phyloP scores from a whole-genome alignment of 2,113 vertebrate genomes.

The Podarcis cretensis region DNA sequence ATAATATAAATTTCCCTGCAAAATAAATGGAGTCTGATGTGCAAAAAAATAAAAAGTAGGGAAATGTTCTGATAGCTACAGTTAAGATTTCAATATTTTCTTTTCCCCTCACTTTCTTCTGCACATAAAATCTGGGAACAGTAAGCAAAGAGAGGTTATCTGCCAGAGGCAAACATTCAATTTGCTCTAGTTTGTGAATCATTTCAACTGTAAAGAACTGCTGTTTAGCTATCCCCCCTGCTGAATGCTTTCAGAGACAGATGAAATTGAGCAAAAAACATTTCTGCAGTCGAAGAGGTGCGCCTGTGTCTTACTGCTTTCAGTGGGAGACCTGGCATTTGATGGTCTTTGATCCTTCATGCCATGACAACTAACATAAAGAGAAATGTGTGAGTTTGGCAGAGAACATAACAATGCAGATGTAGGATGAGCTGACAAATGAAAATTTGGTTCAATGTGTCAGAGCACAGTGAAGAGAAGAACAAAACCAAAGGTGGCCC shows the following conservation, averaged over 20 bases:
- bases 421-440: not conserved
- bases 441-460: slow-evolving; percentile 3
- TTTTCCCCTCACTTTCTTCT: slow-evolving; percentile 12
- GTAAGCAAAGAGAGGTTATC: slow-evolving; percentile 25
- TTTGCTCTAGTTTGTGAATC: slow-evolving; percentile 47
- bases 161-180: slow-evolving; percentile 54
- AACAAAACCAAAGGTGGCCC: not conserved
- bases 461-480: not conserved
- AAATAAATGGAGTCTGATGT: not conserved
- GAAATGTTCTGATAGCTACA: not conserved
- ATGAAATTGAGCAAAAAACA: slow-evolving; percentile 35
- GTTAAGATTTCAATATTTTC: not conserved
- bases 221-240: slow-evolving; percentile 35
- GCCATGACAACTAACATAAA: slow-evolving; percentile 11
- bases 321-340: not conserved
- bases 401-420: not conserved
- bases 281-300: slow-evolving; percentile 22
- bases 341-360: slow-evolving; percentile 29
- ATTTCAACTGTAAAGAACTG: slow-evolving; percentile 48
- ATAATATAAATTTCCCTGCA: fast-evolving
- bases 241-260: slow-evolving; percentile 49
- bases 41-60: not conserved
- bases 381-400: slow-evolving; percentile 14
- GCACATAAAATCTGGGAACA: slow-evolving; percentile 11
- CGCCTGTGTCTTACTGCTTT: slow-evolving; percentile 16